Base-by-base conservation (phyloP, 2,888 invertebrate genomes). In the Drosophila ochracea region DNA sequence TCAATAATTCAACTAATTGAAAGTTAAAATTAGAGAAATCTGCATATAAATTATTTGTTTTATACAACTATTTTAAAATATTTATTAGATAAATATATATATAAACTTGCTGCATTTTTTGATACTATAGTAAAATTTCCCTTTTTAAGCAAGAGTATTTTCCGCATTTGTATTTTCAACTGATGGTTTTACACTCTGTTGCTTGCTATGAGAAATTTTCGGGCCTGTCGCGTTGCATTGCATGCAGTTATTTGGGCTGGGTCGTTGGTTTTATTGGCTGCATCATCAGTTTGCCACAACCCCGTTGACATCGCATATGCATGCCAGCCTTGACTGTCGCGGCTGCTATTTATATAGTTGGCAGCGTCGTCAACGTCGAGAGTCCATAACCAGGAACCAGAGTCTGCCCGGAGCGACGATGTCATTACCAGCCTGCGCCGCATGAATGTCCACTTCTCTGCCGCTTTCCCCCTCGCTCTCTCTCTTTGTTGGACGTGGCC, bases 261-360 rank as follows among this genome's bases (percentile, higher is more conserved):
- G 53, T 78, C 80, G 90, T 88, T 83, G 88, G 76, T 84, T 90
- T 90, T 90, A 85, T 88, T 83, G 81, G 85, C 68, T 68, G 82
- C 73, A 72, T 37, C 69, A 65, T 65, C 60, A 50, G 77, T 47
- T 67, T 67, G 59, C 10, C 39, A 30, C 21, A 4, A 4, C 31
- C 43, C 28, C 59, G 53, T 49, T 52, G 43, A 49, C 53, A 30
- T 9, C 43, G 30, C 60, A 57, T 43, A 39, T 41, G 49, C 57
- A 58, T 58, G 30, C 30, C 19, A 21, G 37, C 19, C 35, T 7
- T 35, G 35, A 16, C 39, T 53, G 37, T 50, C 60, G 64, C 68
- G 59, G 71, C 84, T 79, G 87, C 76, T 87, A 77, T 84, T 84
- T 84, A 89, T 89, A 78, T 73, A 84, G 88, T 86, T 66, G 52